These are phyloP conservation scores for Caenorhabditis wallacei DNA, from an alignment of 2,888 invertebrate genomes.

Conservation along the genomic window DNA sequence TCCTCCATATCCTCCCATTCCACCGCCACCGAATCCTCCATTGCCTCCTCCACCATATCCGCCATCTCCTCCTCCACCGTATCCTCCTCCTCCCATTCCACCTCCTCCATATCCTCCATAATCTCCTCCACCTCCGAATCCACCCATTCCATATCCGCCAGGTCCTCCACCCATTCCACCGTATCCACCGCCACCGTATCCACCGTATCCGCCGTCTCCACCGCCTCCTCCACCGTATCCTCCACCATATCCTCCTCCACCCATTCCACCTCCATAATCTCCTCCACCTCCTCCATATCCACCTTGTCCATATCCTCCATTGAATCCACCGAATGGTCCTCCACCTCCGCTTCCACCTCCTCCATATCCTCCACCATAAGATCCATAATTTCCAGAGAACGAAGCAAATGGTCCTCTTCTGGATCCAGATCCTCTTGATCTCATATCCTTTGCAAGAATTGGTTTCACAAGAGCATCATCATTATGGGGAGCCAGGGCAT, in stretches of 20 bases:
- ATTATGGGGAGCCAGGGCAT: constrained; percentile 42
- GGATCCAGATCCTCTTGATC: constrained; percentile 42
- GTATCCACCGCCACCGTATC: constrained; percentile 64
- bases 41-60: constrained; percentile 39
- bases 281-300: constrained; percentile 53
- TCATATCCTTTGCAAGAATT: constrained; percentile 58
- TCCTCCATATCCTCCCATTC: constrained; percentile 34
- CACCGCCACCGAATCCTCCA: constrained; percentile 53
- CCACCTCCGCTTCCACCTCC: constrained; percentile 36
- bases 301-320: constrained; percentile 63
- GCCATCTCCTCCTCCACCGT: constrained; percentile 38
- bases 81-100: constrained; percentile 53
- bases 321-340: constrained; percentile 61
- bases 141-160: constrained; percentile 65
- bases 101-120: constrained; percentile 42
- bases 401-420: constrained; percentile 50
- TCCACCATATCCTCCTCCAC: constrained; percentile 35
- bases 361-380: constrained; percentile 49
- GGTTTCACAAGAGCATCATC: constrained; percentile 41
- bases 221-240: constrained; percentile 47
- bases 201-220: constrained; percentile 44
- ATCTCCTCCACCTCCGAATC: constrained; percentile 57
- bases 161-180: constrained; percentile 66
- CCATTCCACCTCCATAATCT: constrained; percentile 30
- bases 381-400: constrained; percentile 54